phyloP scores from a whole-genome alignment of 2,113 vertebrate genomes.

The Chloebia gouldiae region DNA sequence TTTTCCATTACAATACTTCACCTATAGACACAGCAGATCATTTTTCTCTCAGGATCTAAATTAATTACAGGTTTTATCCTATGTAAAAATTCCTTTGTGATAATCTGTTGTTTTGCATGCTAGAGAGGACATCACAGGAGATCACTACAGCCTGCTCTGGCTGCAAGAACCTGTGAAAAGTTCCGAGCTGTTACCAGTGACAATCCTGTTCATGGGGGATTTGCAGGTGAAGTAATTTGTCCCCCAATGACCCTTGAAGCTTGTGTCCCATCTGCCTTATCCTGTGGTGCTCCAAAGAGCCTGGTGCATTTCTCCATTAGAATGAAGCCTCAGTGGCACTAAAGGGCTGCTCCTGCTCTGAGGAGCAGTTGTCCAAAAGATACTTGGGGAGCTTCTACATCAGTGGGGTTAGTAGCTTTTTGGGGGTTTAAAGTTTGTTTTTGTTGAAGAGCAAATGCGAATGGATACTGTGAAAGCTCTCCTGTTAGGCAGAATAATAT shows the following conservation, averaged over 20 bases:
- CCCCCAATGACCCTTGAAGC: neutral
- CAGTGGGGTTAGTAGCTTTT: neutral
- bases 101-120: neutral
- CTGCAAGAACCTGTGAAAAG: neutral
- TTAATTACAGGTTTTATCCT: neutral
- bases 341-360: neutral
- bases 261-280: neutral
- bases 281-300: neutral
- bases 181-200: neutral
- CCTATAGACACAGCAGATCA: neutral
- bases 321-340: neutral
- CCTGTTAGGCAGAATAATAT: neutral
- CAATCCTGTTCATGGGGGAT: neutral
- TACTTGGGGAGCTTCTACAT: neutral
- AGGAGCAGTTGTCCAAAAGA: neutral
- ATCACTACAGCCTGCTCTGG: neutral
- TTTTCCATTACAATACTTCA: neutral
- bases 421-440: neutral
- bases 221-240: neutral
- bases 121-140: neutral
- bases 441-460: neutral
- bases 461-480: neutral
- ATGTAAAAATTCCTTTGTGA: neutral
- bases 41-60: neutral
- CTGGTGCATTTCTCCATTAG: rapidly evolving